Evolutionary conservation across 2,797 vertebrate genomes (phyloP).

Genomic region (Lacerta agilis): DNA sequence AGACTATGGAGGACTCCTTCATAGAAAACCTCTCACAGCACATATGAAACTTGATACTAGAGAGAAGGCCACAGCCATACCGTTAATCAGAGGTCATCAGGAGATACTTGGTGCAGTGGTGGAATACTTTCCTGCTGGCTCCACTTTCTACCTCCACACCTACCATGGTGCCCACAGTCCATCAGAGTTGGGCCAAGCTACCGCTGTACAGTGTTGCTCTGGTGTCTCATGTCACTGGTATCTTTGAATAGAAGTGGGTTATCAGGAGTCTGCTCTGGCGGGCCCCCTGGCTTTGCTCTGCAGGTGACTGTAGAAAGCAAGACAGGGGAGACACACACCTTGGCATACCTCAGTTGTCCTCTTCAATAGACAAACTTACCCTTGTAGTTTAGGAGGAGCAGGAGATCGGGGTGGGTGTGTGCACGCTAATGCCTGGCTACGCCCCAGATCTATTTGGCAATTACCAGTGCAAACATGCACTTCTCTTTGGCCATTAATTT

Average conservation of each 20-base stretch:
- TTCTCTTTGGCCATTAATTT: too few species aligned
- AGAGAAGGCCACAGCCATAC: not conserved
- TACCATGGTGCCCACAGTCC: not conserved
- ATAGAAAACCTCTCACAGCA: not conserved
- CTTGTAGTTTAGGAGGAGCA: too few species aligned
- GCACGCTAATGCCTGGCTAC: too few species aligned
- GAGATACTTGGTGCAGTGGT: not conserved
- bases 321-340: not conserved
- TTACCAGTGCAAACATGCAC: too few species aligned
- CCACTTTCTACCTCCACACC: not conserved
- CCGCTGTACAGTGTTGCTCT: not conserved
- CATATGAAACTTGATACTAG: not conserved
- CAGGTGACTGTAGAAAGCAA: not conserved
- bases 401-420: too few species aligned
- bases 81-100: not conserved
- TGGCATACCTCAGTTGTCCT: not conserved
- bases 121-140: not conserved
- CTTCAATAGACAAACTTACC: not conserved
- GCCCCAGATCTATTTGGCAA: too few species aligned
- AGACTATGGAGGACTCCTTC: not conserved
- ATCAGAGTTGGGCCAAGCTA: not conserved
- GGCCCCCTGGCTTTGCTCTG: not conserved
- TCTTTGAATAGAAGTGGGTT: not conserved
- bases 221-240: not conserved
- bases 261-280: not conserved